Base-by-base conservation (phyloP, 1,140 invertebrate species). In the Ceratina japonica region DNA sequence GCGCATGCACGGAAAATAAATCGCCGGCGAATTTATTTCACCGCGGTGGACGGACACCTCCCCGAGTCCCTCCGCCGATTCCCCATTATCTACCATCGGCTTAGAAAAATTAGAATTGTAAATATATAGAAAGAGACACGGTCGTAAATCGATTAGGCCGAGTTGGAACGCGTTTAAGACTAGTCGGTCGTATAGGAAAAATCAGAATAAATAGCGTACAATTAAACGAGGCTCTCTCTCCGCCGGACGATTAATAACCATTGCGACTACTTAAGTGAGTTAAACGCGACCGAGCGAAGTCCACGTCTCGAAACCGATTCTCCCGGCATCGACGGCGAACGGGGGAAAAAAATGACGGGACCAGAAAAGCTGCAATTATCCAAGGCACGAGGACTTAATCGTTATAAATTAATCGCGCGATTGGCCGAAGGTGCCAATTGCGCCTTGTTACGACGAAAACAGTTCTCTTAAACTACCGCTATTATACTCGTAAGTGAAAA, bases 181-280 rank as follows among this genome's bases (percentile, higher is more conserved):
- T 44, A 44, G 37, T 44, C 37, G 5, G 10, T 0, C 5, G 37
- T 3, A 27, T 12, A 1, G 63, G n/a, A 69, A n/a, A n/a, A 74
- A 84, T 82, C 52, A 58, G 69, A 64, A 66, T 70, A 76, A 44
- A 51, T 65, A n/a, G 62, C 15, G 22, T 75, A 31, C 80, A 80
- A 71, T 85, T 84, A 65, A 71, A 44, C 72, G 71, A 78, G 58
- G 59, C 37, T 44, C 76, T 62, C 76, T 62, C 65, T 54, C n/a
- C 52, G 52, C 15, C 31, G 66, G 66, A 73, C 82, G 80, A 82
- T 86, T 86, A 85, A 85, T 86, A 85, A 86, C 66, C 75, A 86
- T 85, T 82, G 54, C 27, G 79, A 77, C 58, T 85, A 82, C 63
- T 86, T 86, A 20, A 85, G 68, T 74, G 83, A 85, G 83, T 86